Conservation (phyloP, 2,888 invertebrate species). For the Phoenoteleia sp. region DNA sequence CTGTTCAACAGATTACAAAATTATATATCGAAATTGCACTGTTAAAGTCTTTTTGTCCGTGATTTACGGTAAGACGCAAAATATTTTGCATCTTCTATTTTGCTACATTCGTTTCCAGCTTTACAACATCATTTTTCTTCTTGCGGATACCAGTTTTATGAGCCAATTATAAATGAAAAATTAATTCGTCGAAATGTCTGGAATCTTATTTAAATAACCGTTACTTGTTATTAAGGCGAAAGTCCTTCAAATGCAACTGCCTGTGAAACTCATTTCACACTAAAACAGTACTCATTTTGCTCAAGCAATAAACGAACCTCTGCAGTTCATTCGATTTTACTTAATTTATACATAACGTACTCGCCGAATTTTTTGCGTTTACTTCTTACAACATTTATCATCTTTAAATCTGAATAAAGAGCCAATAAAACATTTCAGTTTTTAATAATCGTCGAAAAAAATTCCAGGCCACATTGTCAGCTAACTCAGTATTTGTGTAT, state of each 20-base stretch:
- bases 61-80: too few species aligned
- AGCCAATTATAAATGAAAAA: not conserved
- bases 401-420: too few species aligned
- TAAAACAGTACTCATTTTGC: not conserved
- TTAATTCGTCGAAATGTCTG: not conserved
- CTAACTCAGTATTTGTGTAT: not conserved
- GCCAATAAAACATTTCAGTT: not conserved
- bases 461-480: not conserved
- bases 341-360: not conserved
- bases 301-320: not conserved
- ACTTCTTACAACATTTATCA: too few species aligned
- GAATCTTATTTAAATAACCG: not conserved
- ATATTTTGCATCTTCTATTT: too few species aligned
- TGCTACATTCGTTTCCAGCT: too few species aligned
- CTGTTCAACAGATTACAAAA: too few species aligned
- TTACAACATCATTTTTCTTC: too few species aligned
- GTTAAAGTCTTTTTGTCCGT: too few species aligned
- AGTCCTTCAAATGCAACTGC: not conserved
- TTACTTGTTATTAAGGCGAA: not conserved
- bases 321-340: not conserved
- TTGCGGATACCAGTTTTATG: too few species aligned
- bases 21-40: too few species aligned
- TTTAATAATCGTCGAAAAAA: not conserved
- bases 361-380: not conserved
- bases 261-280: not conserved